phyloP scores from a whole-genome alignment of 2,113 vertebrate genomes.

The Tachycineta bicolor region DNA sequence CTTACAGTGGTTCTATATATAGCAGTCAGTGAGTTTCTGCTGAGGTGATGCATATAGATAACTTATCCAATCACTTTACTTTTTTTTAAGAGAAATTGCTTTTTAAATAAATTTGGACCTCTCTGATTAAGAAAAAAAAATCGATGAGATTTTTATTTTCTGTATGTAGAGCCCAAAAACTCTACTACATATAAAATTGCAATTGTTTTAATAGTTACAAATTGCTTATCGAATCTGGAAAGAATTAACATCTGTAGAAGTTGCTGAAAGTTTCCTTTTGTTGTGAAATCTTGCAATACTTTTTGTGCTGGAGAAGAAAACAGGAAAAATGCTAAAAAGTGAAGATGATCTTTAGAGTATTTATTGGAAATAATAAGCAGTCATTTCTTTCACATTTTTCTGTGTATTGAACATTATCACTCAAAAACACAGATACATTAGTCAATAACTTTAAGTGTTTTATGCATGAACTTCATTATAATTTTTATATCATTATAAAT shows the following conservation, averaged over 20 bases:
- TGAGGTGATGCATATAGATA: not conserved
- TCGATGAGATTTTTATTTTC: not conserved
- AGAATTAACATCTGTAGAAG: not conserved
- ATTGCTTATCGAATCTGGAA: not conserved
- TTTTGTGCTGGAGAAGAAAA: not conserved
- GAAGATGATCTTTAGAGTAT: not conserved
- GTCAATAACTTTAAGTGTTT: not conserved
- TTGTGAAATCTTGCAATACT: not conserved
- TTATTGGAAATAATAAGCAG: not conserved
- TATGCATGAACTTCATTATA: not conserved
- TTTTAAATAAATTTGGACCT: not conserved
- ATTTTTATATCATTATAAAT: not conserved
- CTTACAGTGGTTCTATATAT: not conserved
- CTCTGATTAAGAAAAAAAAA: not conserved
- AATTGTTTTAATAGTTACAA: not conserved
- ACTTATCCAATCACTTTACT: not conserved
- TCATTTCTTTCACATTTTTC: not conserved
- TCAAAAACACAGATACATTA: not conserved
- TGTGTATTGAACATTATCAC: not conserved
- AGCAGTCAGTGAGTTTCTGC: not conserved
- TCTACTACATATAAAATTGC: not conserved
- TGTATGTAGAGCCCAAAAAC: not conserved
- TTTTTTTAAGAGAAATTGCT: not conserved
- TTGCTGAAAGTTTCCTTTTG: not conserved
- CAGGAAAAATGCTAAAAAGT: not conserved